Percentiles rank a stretch among this genome's conserved stretches.
Evolutionary conservation across 2,797 vertebrate genomes (phyloP).

Genomic region (Scyliorhinus canicula): DNA sequence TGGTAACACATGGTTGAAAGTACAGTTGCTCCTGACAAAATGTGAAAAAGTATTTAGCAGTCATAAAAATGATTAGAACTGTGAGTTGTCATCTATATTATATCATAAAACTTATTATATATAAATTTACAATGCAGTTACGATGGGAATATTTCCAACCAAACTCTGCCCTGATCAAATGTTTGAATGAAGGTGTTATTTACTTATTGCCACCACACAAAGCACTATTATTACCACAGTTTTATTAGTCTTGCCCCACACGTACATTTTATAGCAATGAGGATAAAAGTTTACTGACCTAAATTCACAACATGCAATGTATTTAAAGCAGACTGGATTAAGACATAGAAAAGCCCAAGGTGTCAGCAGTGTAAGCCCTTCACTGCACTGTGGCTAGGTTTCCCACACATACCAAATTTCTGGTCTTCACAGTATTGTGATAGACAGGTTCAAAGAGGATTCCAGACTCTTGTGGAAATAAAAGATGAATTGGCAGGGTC

Average conservation of each 20-base stretch:
- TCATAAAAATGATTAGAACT: background rate
- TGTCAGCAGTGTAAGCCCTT: background rate
- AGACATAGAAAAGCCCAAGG: background rate
- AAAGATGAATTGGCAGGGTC: background rate
- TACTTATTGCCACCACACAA: background rate
- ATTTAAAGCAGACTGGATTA: background rate
- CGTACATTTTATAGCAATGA: background rate
- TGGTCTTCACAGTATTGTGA: background rate
- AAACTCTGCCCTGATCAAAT: background rate
- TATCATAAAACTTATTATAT: conserved; percentile 6
- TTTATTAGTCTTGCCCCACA: background rate
- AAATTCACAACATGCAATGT: too few relatives aligned
- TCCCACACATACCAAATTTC: background rate
- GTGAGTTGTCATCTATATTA: background rate
- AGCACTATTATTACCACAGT: background rate
- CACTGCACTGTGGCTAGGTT: background rate
- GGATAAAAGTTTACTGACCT: background rate
- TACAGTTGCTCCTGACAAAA: background rate
- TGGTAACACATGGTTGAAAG: background rate
- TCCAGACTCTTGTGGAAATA: background rate
- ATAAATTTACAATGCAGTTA: background rate
- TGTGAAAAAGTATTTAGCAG: background rate
- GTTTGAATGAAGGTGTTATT: background rate
- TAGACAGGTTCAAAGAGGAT: background rate
- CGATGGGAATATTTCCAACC: conserved; percentile 1